Evolutionary conservation across 2,888 invertebrate species (phyloP).

Genomic region (Idaea dimidiata): DNA sequence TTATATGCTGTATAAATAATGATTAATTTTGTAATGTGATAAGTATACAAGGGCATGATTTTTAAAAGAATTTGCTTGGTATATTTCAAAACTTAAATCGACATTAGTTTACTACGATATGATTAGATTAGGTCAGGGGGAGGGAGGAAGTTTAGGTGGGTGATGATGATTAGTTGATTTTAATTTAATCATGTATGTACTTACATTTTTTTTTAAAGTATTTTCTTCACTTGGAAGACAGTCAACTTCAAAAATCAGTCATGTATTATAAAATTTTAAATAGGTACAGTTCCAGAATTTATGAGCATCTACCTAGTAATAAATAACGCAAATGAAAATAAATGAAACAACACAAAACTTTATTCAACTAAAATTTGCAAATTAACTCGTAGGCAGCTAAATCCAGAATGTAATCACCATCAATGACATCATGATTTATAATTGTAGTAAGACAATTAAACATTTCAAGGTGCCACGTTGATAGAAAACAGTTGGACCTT

Average conservation of each 20-base stretch:
- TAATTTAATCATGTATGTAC: no score
- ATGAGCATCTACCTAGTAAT: not conserved
- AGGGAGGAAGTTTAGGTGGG: no score
- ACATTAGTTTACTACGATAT: not conserved
- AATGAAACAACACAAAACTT: not conserved
- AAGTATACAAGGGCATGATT: not conserved
- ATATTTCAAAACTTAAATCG: not conserved
- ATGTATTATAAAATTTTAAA: not conserved
- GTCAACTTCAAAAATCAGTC: no score
- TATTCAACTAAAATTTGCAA: not conserved
- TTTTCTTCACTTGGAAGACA: no score
- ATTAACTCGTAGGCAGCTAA: conserved; percentile 6
- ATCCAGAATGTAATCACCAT: conserved; percentile 24
- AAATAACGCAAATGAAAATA: conserved; percentile 17
- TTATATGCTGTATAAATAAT: not conserved
- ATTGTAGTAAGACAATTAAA: conserved; percentile 37
- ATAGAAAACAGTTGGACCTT: conserved; percentile 43
- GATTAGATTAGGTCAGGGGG: no score
- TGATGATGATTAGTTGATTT: no score
- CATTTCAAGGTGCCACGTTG: conserved; percentile 38
- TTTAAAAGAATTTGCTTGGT: not conserved
- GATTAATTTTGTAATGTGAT: not conserved
- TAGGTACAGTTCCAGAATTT: not conserved
- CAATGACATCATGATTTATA: conserved; percentile 33
- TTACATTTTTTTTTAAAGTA: no score